Conservation (phyloP, 2,797 vertebrate species). For the Labeo calbasu region DNA sequence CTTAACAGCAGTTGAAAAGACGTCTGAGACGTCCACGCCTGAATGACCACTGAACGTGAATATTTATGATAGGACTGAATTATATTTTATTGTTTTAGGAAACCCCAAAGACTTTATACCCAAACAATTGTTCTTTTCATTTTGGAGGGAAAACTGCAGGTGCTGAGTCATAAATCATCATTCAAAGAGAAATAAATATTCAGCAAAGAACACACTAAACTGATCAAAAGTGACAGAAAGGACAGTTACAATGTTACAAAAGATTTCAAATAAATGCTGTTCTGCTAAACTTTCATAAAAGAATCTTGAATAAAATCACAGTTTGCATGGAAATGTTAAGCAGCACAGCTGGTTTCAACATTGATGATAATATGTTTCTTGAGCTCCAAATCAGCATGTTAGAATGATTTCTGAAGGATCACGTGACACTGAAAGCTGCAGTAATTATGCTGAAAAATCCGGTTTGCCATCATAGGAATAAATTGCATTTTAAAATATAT, state of each 20-base stretch:
- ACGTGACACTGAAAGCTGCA: not conserved
- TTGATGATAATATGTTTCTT: not conserved
- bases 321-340: not conserved
- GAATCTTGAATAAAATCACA: not conserved
- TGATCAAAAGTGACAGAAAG: not conserved
- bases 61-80: conserved; percentile 61
- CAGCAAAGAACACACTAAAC: not conserved
- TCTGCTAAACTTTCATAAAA: not conserved
- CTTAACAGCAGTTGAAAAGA: conserved; percentile 73
- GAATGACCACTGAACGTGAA: conserved; percentile 58
- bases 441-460: not conserved
- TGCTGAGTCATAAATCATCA: conserved; percentile 38
- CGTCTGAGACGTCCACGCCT: conserved; percentile 65
- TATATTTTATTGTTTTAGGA: conserved; percentile 56
- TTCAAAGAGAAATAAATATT: not conserved
- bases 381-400: not conserved
- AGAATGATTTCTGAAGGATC: not conserved
- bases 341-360: not conserved
- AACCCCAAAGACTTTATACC: conserved; percentile 49
- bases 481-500: not conserved
- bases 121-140: conserved; percentile 38
- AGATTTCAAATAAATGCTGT: not conserved
- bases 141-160: conserved; percentile 29
- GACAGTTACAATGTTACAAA: not conserved
- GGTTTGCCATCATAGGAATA: not conserved